Conservation (phyloP, 2,888 invertebrate species). For the Agrotis puta region DNA sequence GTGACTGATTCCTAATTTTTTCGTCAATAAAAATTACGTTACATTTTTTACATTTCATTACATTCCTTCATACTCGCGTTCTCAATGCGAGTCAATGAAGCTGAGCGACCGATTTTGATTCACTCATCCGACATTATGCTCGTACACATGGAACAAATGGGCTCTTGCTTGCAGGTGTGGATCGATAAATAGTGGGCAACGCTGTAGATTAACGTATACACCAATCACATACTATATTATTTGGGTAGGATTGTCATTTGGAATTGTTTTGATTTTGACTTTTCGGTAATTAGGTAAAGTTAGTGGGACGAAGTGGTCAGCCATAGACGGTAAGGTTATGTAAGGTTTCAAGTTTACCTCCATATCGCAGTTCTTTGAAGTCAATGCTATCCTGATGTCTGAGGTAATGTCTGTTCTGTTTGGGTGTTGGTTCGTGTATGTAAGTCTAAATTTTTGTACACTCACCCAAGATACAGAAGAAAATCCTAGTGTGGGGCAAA, state of each 20-base stretch:
- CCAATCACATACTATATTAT: not conserved
- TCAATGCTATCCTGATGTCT: not conserved
- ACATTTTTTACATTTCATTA: constrained; percentile 23
- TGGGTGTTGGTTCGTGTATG: too few relatives aligned
- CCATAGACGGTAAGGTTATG: too few relatives aligned
- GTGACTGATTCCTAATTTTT: constrained; percentile 29
- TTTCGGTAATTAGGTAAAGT: not conserved
- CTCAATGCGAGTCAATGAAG: constrained; percentile 27
- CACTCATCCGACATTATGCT: constrained; percentile 42
- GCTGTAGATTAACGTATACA: constrained; percentile 2
- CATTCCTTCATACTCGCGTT: constrained; percentile 16
- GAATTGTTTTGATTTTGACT: not conserved
- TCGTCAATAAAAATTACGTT: constrained; percentile 12
- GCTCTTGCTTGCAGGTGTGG: constrained; percentile 41
- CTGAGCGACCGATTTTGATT: constrained; percentile 40
- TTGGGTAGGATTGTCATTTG: constrained; percentile 4
- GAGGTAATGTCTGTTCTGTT: too few relatives aligned
- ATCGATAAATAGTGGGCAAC: constrained; percentile 40
- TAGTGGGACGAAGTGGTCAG: not conserved
- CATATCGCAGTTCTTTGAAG: not conserved
- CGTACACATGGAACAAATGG: constrained; percentile 51
- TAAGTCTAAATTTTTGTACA: too few relatives aligned
- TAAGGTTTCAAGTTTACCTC: not conserved
- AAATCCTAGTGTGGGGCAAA: too few relatives aligned
- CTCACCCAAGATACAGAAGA: too few relatives aligned